phyloP scores from a whole-genome alignment of 2,113 vertebrate genomes.

The Proteles cristata region DNA sequence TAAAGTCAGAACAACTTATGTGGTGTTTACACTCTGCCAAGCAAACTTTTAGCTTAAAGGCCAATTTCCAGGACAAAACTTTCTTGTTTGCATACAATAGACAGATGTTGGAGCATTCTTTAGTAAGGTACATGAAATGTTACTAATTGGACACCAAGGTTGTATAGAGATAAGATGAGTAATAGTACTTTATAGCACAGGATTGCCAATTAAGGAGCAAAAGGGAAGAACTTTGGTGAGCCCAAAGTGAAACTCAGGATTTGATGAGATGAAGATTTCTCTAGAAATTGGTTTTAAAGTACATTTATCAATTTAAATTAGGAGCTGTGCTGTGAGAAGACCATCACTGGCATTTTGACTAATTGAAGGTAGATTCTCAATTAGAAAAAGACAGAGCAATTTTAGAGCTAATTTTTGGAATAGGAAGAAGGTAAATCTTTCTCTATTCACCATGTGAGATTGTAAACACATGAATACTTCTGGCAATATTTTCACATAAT shows the following conservation, averaged over 20 bases:
- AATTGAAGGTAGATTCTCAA: slow-evolving; percentile 16
- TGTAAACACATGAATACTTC: not conserved
- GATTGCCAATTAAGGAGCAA: slow-evolving; percentile 50
- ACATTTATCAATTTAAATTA: slow-evolving; percentile 69
- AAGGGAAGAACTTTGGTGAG: not conserved
- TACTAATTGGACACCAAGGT: slow-evolving; percentile 51
- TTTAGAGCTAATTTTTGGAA: slow-evolving; percentile 38
- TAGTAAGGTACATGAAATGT: not conserved
- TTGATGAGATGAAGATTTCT: slow-evolving; percentile 24
- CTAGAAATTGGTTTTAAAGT: slow-evolving; percentile 50
- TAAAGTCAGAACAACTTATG: not conserved
- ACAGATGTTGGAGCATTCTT: not conserved
- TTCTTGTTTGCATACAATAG: not conserved
- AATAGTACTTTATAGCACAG: not conserved
- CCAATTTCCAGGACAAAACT: not conserved
- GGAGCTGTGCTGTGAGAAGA: not conserved
- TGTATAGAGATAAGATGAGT: not conserved
- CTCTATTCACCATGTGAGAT: not conserved
- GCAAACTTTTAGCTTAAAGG: not conserved
- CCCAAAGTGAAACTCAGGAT: not conserved
- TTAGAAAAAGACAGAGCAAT: slow-evolving; percentile 18
- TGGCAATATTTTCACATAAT: not conserved
- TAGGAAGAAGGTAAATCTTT: slow-evolving; percentile 22
- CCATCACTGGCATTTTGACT: slow-evolving; percentile 41
- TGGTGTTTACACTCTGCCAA: not conserved